Evolutionary conservation across 2,888 invertebrate genomes (phyloP), one percentile per base, ranked within the genome.

Genomic region (Erpobdella octoculata): DNA sequence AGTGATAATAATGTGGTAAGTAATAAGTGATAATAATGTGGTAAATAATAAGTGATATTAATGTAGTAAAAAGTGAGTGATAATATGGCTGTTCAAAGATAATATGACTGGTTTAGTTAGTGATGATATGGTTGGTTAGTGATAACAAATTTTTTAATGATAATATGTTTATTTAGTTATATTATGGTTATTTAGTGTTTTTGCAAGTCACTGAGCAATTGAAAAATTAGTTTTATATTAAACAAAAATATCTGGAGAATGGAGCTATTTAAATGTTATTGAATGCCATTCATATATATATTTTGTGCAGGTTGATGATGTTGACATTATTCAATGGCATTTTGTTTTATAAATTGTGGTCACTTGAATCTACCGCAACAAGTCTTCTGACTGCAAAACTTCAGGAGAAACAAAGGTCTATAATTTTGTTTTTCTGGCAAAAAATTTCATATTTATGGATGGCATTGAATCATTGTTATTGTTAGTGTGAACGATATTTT

Each of bases 301-400:
- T 70, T 58, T 69, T 6, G 76, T 78, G 41, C 78, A 82, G 82
- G 37, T 75, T 82, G 76, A 84, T 91, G 36, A 80, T 85, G 78
- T 84, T 91, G 78, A 83, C 87, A 58, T 78, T 89, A 76, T 88
- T 89, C 80, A 90, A 90, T 85, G 90, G 89, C 76, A 86, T 90
- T 82, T 87, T 93, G 73, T 91, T 91, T 86, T 90, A 90, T 85
- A 89, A 90, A 84, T 86, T 93, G 77, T 90, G 90, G 89, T 86
- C 87, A 76, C 83, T 89, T 75, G 89, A 91, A 81, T 86, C 88
- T 74, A 78, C 73, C 3, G 69, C 76, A 76, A 69, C 75, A 76
- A 72, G 76, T 74, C 48, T 72, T 77, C 21, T 65, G 18, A 71
- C 38, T n/a, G 18, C 62, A 18, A 62, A 62, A 35, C 33, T 62